A percentile compares a stretch with the other conserved stretches of the same genome.
Conservation (phyloP, 2,888 invertebrate species). For the Eupithecia exiguata region DNA sequence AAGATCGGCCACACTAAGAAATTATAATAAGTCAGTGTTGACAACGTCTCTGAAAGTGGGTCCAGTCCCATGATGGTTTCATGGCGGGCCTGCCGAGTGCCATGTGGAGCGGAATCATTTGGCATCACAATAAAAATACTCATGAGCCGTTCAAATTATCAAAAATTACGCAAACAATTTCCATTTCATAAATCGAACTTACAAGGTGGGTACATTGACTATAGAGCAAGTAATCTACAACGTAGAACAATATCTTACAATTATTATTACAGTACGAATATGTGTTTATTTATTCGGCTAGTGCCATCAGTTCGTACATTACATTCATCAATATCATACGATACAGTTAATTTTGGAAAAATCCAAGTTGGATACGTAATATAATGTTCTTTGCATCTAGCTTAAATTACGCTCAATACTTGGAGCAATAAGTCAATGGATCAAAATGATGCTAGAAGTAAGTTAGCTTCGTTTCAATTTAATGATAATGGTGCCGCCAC, state of each 20-base stretch:
- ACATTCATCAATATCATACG: slow-evolving; percentile 1
- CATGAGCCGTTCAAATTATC: slow-evolving; percentile 30
- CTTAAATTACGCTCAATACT: background rate
- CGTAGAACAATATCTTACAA: slow-evolving; percentile 54
- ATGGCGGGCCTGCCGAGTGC: slow-evolving; percentile 13
- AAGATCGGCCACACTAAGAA: slow-evolving; percentile 68
- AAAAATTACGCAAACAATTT: slow-evolving; percentile 45
- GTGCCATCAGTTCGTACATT: slow-evolving; percentile 32
- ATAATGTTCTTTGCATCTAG: slow-evolving; percentile 3
- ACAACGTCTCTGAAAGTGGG: slow-evolving; percentile 9
- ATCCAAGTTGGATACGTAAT: background rate
- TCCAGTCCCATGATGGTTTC: slow-evolving; percentile 11
- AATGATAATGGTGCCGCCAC: background rate
- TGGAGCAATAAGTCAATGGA: background rate
- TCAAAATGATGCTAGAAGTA: background rate
- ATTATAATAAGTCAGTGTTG: slow-evolving; percentile 47
- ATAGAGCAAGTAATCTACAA: slow-evolving; percentile 64
- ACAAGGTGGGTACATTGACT: slow-evolving; percentile 79
- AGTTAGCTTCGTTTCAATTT: background rate
- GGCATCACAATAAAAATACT: slow-evolving; percentile 29
- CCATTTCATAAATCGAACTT: slow-evolving; percentile 63
- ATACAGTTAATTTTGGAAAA: background rate
- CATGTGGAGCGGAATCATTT: slow-evolving; percentile 33
- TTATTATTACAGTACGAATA: slow-evolving; percentile 49
- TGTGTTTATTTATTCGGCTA: slow-evolving; percentile 50